phyloP scores from a whole-genome alignment of 1,140 invertebrate genomes.

The Octopus bimaculoides region DNA sequence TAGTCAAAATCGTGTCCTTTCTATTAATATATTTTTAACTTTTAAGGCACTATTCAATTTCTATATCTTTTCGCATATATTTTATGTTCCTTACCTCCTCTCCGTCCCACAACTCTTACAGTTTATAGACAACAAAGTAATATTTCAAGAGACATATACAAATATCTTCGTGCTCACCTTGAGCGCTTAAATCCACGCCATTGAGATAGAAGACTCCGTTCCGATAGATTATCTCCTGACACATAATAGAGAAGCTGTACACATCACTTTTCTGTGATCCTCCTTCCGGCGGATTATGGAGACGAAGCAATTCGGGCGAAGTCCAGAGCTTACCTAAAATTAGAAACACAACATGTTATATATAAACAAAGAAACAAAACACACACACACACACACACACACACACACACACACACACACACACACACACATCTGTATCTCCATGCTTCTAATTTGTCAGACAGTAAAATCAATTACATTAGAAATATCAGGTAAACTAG shows the following conservation, averaged over 20 bases:
- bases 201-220: constrained; percentile 87
- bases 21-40: too few species aligned
- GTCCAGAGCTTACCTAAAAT: constrained; percentile 61
- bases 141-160: too few species aligned
- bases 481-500: too few species aligned
- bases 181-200: constrained; percentile 61
- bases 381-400: not conserved
- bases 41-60: too few species aligned
- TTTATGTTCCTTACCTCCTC: too few species aligned
- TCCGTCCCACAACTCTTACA: too few species aligned
- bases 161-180: constrained; percentile 35
- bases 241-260: constrained; percentile 91
- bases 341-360: not conserved
- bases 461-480: too few species aligned
- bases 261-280: constrained; percentile 86
- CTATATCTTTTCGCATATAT: too few species aligned
- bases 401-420: not conserved
- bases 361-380: not conserved
- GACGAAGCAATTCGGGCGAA: constrained; percentile 58
- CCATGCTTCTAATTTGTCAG: too few species aligned
- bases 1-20: too few species aligned
- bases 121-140: too few species aligned
- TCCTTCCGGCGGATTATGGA: constrained; percentile 47
- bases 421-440: not conserved
- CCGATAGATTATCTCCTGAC: constrained; percentile 75